Evolutionary conservation across 2,797 vertebrate species (phyloP).

Genomic region (Picus viridis): DNA sequence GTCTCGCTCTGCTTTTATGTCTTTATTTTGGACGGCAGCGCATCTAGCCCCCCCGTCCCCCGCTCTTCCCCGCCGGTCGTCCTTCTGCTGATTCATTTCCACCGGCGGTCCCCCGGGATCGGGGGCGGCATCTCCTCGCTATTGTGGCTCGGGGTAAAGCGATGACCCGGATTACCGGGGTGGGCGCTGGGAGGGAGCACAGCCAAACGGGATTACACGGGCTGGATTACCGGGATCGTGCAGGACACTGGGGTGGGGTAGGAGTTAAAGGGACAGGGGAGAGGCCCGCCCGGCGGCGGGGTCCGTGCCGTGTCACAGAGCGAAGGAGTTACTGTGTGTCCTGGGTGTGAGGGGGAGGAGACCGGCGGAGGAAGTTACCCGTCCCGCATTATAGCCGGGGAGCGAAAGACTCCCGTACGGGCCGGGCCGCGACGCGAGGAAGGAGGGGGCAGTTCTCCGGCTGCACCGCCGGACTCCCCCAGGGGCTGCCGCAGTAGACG

Average conservation of each 20-base stretch:
- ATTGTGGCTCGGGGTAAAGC: neutral
- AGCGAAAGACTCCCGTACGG: neutral
- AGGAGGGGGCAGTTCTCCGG: neutral
- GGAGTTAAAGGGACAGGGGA: neutral
- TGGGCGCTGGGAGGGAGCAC: neutral
- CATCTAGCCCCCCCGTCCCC: neutral
- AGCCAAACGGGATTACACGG: neutral
- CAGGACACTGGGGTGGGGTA: neutral
- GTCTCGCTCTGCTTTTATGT: neutral
- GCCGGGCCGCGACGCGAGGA: neutral
- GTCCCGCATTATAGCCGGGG: neutral
- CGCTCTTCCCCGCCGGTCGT: neutral
- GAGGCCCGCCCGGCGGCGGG: too few species aligned
- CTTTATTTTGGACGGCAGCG: conserved; percentile 13
- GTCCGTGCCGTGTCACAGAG: neutral
- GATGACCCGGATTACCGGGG: conserved; percentile 51
- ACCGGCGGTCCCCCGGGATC: neutral
- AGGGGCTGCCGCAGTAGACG: neutral
- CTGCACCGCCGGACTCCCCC: too few species aligned
- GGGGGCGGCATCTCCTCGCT: neutral
- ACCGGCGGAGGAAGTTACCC: neutral
- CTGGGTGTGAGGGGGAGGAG: neutral
- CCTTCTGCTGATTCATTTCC: conserved; percentile 56
- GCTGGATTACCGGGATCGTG: neutral
- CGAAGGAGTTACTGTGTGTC: neutral